These are phyloP conservation scores for Orthosia gracilis DNA, from an alignment of 2,888 invertebrate species.

Conservation along the genomic window DNA sequence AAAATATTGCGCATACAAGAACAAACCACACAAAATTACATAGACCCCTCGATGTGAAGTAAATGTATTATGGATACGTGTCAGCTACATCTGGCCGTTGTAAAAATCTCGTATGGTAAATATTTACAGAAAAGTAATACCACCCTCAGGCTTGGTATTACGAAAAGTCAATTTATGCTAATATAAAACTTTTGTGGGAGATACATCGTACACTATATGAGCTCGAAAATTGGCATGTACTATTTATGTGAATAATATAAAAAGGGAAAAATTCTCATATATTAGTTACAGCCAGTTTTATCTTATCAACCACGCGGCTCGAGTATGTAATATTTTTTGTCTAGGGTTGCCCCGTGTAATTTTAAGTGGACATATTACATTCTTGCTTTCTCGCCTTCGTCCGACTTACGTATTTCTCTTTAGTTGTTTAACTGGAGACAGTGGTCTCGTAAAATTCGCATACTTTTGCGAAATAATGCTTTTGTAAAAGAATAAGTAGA, in stretches of 20 bases:
- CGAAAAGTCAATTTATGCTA: conserved; percentile 78
- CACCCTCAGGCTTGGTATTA: conserved; percentile 74
- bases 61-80: conserved; percentile 6
- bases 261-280: conserved; percentile 41
- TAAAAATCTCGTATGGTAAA: conserved; percentile 70
- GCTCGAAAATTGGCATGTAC: conserved; percentile 66
- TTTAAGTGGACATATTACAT: conserved; percentile 42
- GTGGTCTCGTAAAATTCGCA: conserved; percentile 27
- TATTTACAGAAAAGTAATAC: conserved; percentile 77
- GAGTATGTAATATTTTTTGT: conserved; percentile 32
- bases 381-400: conserved; percentile 27
- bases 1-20: conserved; percentile 69
- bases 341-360: conserved; percentile 24
- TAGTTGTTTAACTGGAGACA: conserved; percentile 24
- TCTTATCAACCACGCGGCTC: conserved; percentile 32
- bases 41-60: conserved; percentile 33
- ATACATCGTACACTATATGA: conserved; percentile 70
- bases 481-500: conserved; percentile 1
- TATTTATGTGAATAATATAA: conserved; percentile 43
- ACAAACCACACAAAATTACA: conserved; percentile 45
- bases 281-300: conserved; percentile 45
- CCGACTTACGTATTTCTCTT: conserved; percentile 21
- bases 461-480: conserved; percentile 21
- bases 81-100: conserved; percentile 58
- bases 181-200: conserved; percentile 72